Evolutionary conservation across 2,113 vertebrate species (phyloP).

Genomic region (Clarias macrocephalus): DNA sequence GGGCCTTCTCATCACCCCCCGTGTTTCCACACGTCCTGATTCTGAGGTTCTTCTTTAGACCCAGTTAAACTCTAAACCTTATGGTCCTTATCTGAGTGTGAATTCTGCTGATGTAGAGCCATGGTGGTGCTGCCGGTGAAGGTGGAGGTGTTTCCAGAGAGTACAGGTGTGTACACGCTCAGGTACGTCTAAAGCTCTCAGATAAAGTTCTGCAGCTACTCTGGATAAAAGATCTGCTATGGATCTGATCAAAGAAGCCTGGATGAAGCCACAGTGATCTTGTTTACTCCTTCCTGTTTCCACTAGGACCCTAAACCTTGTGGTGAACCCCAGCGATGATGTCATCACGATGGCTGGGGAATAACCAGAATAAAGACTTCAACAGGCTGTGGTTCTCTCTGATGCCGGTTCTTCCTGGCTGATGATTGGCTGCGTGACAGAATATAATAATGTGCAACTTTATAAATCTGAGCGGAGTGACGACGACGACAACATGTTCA

Average conservation of each 20-base stretch:
- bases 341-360: not conserved
- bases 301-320: not conserved
- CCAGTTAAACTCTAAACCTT: no score
- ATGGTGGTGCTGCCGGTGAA: accelerated
- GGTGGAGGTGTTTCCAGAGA: not conserved
- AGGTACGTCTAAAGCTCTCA: not conserved
- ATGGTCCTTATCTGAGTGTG: not conserved
- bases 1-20: not conserved
- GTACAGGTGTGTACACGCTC: not conserved
- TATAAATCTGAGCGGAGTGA: not conserved
- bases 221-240: not conserved
- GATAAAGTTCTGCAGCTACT: not conserved
- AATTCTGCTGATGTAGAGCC: not conserved
- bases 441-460: not conserved
- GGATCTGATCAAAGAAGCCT: not conserved
- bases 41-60: not conserved
- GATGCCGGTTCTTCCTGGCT: not conserved
- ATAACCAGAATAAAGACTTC: not conserved
- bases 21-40: not conserved
- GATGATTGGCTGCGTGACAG: not conserved
- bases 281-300: not conserved
- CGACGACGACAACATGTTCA: not conserved
- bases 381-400: not conserved
- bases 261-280: no score
- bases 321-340: not conserved